These are phyloP conservation scores for Acanthaster planci DNA, from an alignment of 35 echinoderm and acorn worm genomes.

Conservation along the genomic window DNA sequence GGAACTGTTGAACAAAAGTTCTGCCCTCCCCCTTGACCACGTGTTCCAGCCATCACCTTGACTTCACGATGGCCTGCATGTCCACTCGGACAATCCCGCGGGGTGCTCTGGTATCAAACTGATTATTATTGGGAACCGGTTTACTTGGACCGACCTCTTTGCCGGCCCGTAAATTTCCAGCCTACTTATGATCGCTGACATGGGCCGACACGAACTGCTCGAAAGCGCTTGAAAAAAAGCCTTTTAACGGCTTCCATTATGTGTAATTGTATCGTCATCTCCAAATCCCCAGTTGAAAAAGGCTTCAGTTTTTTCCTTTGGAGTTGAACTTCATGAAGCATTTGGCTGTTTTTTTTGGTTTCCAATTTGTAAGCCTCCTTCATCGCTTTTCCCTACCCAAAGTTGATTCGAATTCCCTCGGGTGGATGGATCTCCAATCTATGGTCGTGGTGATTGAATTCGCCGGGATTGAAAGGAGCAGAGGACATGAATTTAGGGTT, in stretches of 20 bases:
- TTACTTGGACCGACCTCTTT: neutral
- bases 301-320: neutral
- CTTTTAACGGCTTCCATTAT: conserved; percentile 27
- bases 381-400: neutral
- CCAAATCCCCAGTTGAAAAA: conserved; percentile 4
- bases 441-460: too few species aligned
- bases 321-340: too few species aligned
- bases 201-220: neutral
- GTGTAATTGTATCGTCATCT: conserved; percentile 20
- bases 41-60: too few species aligned
- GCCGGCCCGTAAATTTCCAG: too few species aligned
- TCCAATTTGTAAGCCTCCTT: neutral
- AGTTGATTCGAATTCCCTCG: neutral
- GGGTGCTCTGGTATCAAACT: too few species aligned
- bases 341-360: too few species aligned
- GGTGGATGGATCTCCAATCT: neutral
- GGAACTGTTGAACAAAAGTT: too few species aligned
- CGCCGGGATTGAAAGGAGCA: too few species aligned
- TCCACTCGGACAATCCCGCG: too few species aligned
- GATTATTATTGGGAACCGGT: neutral
- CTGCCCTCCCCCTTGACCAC: too few species aligned
- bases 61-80: too few species aligned
- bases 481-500: neutral
- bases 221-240: neutral
- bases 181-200: too few species aligned